Percentiles rank a stretch among this genome's conserved stretches.
Evolutionary conservation across 2,888 invertebrate species (phyloP).

Genomic region (Fissipunctia ypsillon): DNA sequence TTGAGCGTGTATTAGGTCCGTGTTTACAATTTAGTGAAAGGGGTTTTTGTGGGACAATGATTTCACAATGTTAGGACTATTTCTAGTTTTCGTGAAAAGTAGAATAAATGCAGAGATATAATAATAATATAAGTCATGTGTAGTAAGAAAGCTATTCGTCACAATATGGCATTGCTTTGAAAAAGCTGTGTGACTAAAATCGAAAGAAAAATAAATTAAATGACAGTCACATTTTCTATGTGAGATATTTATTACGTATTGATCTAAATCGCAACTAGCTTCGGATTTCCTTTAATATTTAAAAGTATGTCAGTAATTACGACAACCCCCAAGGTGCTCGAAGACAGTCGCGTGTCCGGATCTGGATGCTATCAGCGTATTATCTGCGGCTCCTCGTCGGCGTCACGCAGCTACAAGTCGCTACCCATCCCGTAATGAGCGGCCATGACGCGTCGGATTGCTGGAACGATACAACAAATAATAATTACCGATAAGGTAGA

Average conservation of each 20-base stretch:
- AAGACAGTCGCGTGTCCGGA: slow-evolving; percentile 5
- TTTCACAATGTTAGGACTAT: background rate
- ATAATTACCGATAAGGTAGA: slow-evolving; percentile 16
- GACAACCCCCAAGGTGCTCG: slow-evolving; percentile 39
- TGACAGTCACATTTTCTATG: background rate
- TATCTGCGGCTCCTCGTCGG: slow-evolving; percentile 37
- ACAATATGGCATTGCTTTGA: background rate
- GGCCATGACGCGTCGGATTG: slow-evolving; percentile 59
- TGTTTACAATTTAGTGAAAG: slow-evolving; percentile 37
- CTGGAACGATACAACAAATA: slow-evolving; percentile 22
- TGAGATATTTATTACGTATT: background rate
- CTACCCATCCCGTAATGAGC: slow-evolving; percentile 41
- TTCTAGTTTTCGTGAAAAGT: background rate
- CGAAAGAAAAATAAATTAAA: background rate
- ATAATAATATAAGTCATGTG: too few relatives aligned
- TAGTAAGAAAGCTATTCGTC: background rate
- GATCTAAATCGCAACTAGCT: background rate
- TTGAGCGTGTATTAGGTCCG: slow-evolving; percentile 54
- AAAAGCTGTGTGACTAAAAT: background rate
- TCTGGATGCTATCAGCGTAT: slow-evolving; percentile 41
- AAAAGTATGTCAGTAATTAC: background rate
- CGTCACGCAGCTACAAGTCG: slow-evolving; percentile 51
- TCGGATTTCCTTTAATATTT: background rate
- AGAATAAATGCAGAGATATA: background rate
- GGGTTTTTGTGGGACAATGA: background rate